Evolutionary conservation across 92 coral and sea anemone genomes (phyloP), one percentile per base, ranked within the genome.

Genomic region (Palythoa caribaeorum): DNA sequence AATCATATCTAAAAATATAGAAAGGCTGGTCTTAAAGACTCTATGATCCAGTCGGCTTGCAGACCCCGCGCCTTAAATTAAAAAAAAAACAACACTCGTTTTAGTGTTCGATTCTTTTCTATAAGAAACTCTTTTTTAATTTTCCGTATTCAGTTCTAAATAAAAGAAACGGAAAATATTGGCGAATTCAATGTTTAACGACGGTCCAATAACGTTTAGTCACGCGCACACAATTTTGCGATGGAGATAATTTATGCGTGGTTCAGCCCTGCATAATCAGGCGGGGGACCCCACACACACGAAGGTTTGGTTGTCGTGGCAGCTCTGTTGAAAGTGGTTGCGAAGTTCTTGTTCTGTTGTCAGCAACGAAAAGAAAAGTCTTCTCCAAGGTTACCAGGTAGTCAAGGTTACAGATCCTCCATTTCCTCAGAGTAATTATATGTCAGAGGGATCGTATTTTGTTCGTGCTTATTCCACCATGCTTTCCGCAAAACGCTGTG

Each of bases 381-480:
- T 91, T 94, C 99, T 94, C 99, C 99, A 97, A 97, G 99, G 99
- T 94, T 96, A 97, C 98, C 89, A 94, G 90, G 99, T 97, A 97
- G 99, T 96, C 99, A 97, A 97, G 99, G 99, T 95, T 97, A 97
- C 99, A 92, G 95, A 96, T 94, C 94, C 94, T 95, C 98, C 97
- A 94, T 92, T 94, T 94, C 94, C 94, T 96, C 93, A 94, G 94
- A 86, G 94, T 80, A 94, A 90, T 94, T 95, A 85, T 92, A 81
- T 78, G 80, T 54, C 83, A 93, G 92, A 91, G 88, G 90, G 92
- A 89, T 91, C 92, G 94, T 76, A 91, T 94, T 97, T 89, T 83
- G 94, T 86, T 78, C 90, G 87, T 72, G 60, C 84, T 40, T 20
- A 81, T 66, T 65, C 62, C 84, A 57, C 85, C 73, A 71, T 79